Evolutionary conservation across 2,113 vertebrate genomes (phyloP).

Genomic region (Bos indicus): DNA sequence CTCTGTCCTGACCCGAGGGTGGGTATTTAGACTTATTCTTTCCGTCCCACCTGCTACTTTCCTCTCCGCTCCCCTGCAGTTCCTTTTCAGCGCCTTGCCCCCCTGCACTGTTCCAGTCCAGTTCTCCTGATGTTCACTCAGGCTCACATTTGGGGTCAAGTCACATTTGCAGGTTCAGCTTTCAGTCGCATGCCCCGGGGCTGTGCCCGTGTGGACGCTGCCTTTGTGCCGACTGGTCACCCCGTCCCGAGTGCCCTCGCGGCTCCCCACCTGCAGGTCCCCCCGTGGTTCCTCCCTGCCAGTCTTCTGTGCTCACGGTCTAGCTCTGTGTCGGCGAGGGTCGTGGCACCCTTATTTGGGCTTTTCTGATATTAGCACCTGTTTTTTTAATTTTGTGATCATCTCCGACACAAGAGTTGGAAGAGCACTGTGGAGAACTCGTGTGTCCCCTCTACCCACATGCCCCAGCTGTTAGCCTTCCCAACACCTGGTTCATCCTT

Average conservation of each 20-base stretch:
- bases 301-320: background rate
- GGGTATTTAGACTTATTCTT: background rate
- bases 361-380: background rate
- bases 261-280: background rate
- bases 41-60: background rate
- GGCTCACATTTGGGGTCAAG: fast-evolving
- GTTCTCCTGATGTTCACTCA: background rate
- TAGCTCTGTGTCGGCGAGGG: background rate
- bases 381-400: background rate
- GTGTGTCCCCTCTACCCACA: too few relatives aligned
- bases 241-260: background rate
- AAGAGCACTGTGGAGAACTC: background rate
- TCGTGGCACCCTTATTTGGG: background rate
- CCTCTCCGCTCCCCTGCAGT: fast-evolving
- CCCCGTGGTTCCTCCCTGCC: background rate
- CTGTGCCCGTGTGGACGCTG: fast-evolving
- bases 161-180: background rate
- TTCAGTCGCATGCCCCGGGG: fast-evolving
- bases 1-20: background rate
- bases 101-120: background rate
- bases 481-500: fast-evolving
- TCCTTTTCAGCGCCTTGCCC: background rate
- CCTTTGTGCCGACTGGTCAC: fast-evolving
- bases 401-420: background rate
- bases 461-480: background rate